Conservation (phyloP, 2,113 vertebrate species). For the Chelonoidis abingdonii region DNA sequence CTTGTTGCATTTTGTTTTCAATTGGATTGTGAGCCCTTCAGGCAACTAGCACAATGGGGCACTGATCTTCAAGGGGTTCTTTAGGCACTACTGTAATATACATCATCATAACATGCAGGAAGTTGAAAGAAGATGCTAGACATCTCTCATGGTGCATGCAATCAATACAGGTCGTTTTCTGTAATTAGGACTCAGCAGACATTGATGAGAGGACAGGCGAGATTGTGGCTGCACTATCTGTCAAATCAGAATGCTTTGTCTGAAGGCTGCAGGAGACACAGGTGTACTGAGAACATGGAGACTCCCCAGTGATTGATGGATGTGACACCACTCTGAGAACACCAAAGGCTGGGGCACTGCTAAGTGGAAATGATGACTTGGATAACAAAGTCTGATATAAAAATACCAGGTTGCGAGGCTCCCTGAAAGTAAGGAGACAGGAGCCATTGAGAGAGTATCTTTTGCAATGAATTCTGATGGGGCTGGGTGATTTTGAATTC, state of each 20-base stretch:
- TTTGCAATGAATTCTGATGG: conserved; percentile 50
- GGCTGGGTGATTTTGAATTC: conserved; percentile 57
- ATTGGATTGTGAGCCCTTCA: background rate
- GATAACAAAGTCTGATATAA: conserved; percentile 68
- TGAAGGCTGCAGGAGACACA: conserved; percentile 56
- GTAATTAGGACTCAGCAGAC: background rate
- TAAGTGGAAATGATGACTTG: conserved; percentile 73
- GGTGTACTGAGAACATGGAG: conserved; percentile 32
- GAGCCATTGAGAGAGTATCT: conserved; percentile 45
- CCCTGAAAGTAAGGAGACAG: conserved; percentile 37
- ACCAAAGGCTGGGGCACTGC: conserved; percentile 56
- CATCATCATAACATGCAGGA: background rate
- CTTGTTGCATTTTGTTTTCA: background rate
- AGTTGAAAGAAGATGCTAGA: background rate
- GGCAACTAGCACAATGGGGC: background rate
- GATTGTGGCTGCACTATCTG: background rate
- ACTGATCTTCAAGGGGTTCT: background rate
- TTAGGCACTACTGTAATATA: background rate
- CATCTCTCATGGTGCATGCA: background rate
- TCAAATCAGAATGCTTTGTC: background rate
- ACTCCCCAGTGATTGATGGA: conserved; percentile 65
- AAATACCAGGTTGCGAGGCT: conserved; percentile 53
- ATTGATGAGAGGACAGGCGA: background rate
- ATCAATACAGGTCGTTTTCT: background rate
- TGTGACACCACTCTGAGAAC: conserved; percentile 47